Evolutionary conservation across 2,113 vertebrate genomes (phyloP).

Genomic region (Porphyrio hochstetteri): DNA sequence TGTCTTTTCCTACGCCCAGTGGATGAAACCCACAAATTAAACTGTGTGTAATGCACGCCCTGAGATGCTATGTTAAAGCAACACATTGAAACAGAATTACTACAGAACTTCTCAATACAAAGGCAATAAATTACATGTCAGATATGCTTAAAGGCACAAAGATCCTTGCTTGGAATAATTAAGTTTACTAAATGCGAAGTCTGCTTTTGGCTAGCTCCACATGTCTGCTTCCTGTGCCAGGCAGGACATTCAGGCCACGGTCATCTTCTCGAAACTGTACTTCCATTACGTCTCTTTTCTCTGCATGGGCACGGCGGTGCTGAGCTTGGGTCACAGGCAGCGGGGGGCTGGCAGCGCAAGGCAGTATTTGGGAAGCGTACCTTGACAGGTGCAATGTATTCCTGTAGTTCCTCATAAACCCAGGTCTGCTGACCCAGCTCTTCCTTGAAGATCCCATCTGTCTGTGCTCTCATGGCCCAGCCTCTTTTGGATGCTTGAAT

Average conservation of each 20-base stretch:
- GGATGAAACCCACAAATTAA: neutral
- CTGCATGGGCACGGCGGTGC: neutral
- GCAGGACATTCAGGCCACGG: neutral
- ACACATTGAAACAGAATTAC: neutral
- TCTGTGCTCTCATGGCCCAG: neutral
- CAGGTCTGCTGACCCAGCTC: neutral
- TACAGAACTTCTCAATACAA: neutral
- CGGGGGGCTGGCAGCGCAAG: neutral
- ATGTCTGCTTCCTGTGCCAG: neutral
- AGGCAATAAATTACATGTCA: neutral
- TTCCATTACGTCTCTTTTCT: neutral
- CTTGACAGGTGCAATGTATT: neutral
- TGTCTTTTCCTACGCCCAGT: neutral
- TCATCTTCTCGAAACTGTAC: neutral
- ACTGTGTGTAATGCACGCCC: neutral
- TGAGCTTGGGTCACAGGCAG: neutral
- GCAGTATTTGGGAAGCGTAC: neutral
- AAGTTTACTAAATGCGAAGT: neutral
- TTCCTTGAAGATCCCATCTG: accelerated
- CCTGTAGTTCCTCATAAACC: neutral
- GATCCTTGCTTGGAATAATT: neutral
- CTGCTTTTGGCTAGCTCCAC: neutral
- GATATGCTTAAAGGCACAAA: neutral
- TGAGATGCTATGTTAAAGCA: neutral
- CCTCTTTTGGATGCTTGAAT: neutral